Evolutionary conservation across 2,888 invertebrate genomes (phyloP), one percentile per base, ranked within the genome.

Genomic region (Linnaemya tessellans): DNA sequence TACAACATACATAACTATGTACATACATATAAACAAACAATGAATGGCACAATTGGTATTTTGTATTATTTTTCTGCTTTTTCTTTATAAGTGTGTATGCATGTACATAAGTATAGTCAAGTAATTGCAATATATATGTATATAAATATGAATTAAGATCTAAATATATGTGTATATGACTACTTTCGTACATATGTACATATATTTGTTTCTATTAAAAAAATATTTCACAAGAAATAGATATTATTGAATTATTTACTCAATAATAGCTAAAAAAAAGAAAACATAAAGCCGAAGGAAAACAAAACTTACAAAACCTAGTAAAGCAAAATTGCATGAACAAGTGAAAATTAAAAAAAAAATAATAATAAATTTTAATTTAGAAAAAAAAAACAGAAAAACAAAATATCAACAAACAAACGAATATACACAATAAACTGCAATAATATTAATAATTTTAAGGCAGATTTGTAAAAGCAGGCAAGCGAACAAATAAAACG

Each of bases 31-130:
- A 30, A 30, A 30, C n/a, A 54, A 73, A 74, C 80, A 80, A 64
- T 56, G 67, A 73, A 73, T 67, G 73, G 77, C 74, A 77, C 67
- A 65, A 81, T 54, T 83, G 68, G 64, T 84, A 22, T 80, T 78
- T 80, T 62, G 67, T 80, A 38, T 25, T 67, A 41, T 70, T 43
- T 83, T 38, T 38, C 41, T 41, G 11, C 11, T 75, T 70, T 65
- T 65, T 20, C 5, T 46, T 30, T 60, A 4, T 56, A 15, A 43
- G 35, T 71, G 25, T 73, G 54, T 74, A 58, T 60, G 49, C n/a
- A 51, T 65, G 49, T 46, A 38, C 10, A 30, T 15, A 62, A 9
- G 25, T 56, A 22, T 25, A 54, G 11, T 15, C 15, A 25, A 3
- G 22, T 56, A 56, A 41, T 41, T 41, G 41, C 11, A 11, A 38